phyloP scores from a whole-genome alignment of 92 coral and sea anemone genomes.

The Blastomussa wellsi region DNA sequence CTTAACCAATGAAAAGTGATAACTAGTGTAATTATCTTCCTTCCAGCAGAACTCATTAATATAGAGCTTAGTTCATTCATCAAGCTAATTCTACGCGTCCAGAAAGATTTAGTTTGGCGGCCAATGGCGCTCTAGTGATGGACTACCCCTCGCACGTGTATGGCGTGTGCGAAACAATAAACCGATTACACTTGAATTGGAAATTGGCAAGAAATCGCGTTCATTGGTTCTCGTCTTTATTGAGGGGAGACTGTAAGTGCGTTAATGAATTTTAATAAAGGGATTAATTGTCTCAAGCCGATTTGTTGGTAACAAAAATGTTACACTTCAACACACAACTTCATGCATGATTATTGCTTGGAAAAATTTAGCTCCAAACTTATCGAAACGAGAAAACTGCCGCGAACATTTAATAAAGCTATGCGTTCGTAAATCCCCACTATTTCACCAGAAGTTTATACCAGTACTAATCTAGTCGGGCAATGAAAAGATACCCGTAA shows the following conservation, averaged over 20 bases:
- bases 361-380: constrained; percentile 18
- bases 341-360: constrained; percentile 57
- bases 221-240: constrained; percentile 68
- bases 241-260: constrained; percentile 81
- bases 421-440: not conserved
- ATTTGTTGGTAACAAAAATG: constrained; percentile 81
- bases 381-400: constrained; percentile 17
- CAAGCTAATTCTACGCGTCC: constrained; percentile 80
- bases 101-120: constrained; percentile 69
- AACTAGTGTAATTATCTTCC: constrained; percentile 72
- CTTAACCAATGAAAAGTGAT: constrained; percentile 76
- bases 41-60: constrained; percentile 85
- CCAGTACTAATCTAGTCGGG: constrained; percentile 56
- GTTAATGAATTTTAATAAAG: constrained; percentile 90
- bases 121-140: constrained; percentile 59
- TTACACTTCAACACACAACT: constrained; percentile 78
- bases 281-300: constrained; percentile 75
- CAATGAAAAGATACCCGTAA: constrained; percentile 66
- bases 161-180: constrained; percentile 79
- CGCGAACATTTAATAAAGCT: not conserved
- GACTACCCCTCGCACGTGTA: constrained; percentile 71
- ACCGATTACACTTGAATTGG: constrained; percentile 73
- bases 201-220: constrained; percentile 36
- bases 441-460: constrained; percentile 25
- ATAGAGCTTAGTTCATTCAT: constrained; percentile 71